These are phyloP conservation scores for Caenorhabditis sp. DNA, from an alignment of 2,888 invertebrate genomes.

Conservation along the genomic window DNA sequence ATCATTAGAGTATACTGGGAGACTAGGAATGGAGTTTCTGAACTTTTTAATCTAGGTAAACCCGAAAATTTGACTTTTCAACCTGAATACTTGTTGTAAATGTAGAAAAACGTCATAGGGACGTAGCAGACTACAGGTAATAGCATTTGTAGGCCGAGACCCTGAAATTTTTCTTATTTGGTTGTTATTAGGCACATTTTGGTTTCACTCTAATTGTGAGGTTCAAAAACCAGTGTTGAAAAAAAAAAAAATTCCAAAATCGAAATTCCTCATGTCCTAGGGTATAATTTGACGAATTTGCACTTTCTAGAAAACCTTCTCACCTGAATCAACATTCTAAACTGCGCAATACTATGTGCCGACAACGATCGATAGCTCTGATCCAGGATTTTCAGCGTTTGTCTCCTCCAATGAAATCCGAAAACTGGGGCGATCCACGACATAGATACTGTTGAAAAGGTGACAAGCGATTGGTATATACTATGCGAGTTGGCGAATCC, in stretches of 20 bases:
- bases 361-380: slow-evolving; percentile 18
- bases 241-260: neutral
- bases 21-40: slow-evolving; percentile 30
- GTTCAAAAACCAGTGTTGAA: too few relatives aligned
- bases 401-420: slow-evolving; percentile 34
- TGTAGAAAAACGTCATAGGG: slow-evolving; percentile 35
- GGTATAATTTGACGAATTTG: too few relatives aligned
- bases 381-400: slow-evolving; percentile 43
- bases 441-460: neutral
- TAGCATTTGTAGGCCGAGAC: slow-evolving; percentile 31
- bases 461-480: slow-evolving; percentile 12
- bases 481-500: slow-evolving; percentile 53
- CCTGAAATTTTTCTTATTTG: slow-evolving; percentile 18
- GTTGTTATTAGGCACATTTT: neutral
- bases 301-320: neutral
- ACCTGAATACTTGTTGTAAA: slow-evolving; percentile 48
- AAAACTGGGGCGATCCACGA: slow-evolving; percentile 14
- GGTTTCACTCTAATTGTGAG: too few relatives aligned
- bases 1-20: slow-evolving; percentile 47
- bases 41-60: neutral
- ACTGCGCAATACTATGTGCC: slow-evolving; percentile 10
- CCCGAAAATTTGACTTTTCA: neutral
- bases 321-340: slow-evolving; percentile 43
- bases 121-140: slow-evolving; percentile 44
- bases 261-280: neutral